Evolutionary conservation across 2,888 invertebrate species (phyloP).

Genomic region (Apantesis nais): DNA sequence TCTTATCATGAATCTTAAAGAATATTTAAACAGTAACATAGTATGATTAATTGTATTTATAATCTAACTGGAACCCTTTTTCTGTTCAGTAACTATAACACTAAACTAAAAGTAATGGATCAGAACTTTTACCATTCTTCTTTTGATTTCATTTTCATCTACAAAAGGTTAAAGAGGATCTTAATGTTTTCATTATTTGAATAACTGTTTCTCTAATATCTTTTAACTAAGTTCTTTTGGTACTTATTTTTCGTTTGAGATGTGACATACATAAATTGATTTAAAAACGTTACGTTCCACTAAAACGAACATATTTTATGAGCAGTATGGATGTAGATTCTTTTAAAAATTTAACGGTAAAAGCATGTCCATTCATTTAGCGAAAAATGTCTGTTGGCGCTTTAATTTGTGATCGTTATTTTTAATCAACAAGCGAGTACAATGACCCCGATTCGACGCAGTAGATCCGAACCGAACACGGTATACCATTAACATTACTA

Average conservation of each 20-base stretch:
- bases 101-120: constrained; percentile 1
- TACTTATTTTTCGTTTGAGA: background rate
- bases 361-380: constrained; percentile 40
- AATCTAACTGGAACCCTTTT: constrained; percentile 32
- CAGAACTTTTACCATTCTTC: background rate
- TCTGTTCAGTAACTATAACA: constrained; percentile 29
- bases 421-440: constrained; percentile 64
- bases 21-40: constrained; percentile 51
- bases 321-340: background rate
- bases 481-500: constrained; percentile 47
- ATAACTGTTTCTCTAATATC: background rate
- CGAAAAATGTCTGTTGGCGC: constrained; percentile 49
- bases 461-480: constrained; percentile 55
- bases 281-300: background rate
- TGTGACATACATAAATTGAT: background rate
- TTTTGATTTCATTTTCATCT: constrained; percentile 3
- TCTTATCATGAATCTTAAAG: constrained; percentile 66
- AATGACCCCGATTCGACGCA: constrained; percentile 60
- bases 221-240: too few species aligned
- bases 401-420: constrained; percentile 62
- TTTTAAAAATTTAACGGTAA: constrained; percentile 18
- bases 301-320: background rate
- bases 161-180: constrained; percentile 10
- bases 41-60: constrained; percentile 27
- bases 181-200: background rate